Percentiles rank a stretch among this genome's conserved stretches.
Evolutionary conservation across 2,113 vertebrate genomes (phyloP).

Genomic region (Zeus faber): DNA sequence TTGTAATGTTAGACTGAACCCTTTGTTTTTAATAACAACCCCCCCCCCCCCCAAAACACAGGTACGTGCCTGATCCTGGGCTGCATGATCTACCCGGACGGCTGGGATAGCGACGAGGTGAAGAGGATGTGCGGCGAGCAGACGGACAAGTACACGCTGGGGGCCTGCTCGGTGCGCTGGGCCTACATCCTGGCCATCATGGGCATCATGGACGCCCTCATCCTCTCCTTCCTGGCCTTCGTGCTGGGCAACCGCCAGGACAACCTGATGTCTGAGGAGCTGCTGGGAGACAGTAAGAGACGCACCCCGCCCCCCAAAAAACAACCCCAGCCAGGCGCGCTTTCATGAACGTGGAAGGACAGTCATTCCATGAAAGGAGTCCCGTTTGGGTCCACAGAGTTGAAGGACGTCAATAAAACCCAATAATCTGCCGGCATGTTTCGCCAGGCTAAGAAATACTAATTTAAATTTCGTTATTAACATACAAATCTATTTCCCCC

Average conservation of each 20-base stretch:
- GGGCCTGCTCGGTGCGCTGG: conserved; percentile 85
- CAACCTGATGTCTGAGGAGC: conserved; percentile 94
- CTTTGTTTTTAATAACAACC: too few species aligned
- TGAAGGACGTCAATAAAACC: too few species aligned
- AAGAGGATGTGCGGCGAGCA: conserved; percentile 97
- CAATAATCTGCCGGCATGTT: too few species aligned
- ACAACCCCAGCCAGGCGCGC: too few species aligned
- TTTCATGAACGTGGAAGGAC: too few species aligned
- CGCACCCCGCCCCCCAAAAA: too few species aligned
- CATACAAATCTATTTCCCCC: too few species aligned
- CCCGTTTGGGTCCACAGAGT: too few species aligned
- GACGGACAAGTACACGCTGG: conserved; percentile 97
- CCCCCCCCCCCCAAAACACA: conserved; percentile 48
- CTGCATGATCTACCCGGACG: conserved; percentile 98
- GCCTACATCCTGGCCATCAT: conserved; percentile 98
- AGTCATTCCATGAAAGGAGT: too few species aligned
- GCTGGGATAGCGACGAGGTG: conserved; percentile 98
- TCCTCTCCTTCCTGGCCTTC: conserved; percentile 79
- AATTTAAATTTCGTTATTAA: too few species aligned
- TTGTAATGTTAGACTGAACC: too few species aligned
- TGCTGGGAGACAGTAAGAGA: conserved; percentile 93
- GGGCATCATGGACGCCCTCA: conserved; percentile 93
- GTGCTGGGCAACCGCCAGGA: conserved; percentile 94
- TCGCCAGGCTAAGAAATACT: too few species aligned
- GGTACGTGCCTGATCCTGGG: conserved; percentile 95